Conservation (phyloP, 2,888 invertebrate genomes). For the Ischnura elegans region DNA sequence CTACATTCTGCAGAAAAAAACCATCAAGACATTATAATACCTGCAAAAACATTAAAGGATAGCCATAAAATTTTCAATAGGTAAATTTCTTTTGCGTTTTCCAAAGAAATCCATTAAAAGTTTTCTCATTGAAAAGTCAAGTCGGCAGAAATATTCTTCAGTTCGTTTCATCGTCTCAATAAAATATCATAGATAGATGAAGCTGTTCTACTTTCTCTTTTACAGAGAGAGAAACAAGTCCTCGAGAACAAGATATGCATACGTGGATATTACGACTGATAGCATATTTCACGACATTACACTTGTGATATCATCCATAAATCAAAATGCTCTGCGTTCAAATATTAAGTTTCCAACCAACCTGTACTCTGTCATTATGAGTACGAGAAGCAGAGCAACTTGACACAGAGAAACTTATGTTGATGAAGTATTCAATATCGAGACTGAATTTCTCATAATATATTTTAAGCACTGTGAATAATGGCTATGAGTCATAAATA, state of each 20-base stretch:
- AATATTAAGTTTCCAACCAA: neutral
- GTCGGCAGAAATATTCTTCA: neutral
- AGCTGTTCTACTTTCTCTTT: neutral
- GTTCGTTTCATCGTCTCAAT: neutral
- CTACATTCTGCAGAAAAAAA: too few relatives aligned
- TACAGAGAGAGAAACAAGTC: neutral
- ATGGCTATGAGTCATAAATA: neutral
- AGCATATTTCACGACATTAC: neutral
- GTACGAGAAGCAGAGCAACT: neutral
- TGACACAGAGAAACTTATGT: neutral
- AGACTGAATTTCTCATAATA: neutral
- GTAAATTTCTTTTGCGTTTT: neutral
- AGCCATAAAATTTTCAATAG: too few relatives aligned
- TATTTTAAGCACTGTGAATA: neutral
- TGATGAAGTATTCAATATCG: neutral
- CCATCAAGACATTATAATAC: too few relatives aligned
- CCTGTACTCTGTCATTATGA: neutral
- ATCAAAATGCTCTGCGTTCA: neutral
- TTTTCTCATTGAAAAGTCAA: neutral
- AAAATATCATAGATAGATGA: neutral
- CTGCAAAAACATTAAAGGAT: too few relatives aligned
- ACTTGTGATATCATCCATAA: neutral
- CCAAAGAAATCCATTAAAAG: neutral
- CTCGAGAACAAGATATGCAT: neutral
- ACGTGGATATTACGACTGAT: conserved; percentile 1